phyloP scores from a whole-genome alignment of 2,888 invertebrate species.

The Unio pictorum region DNA sequence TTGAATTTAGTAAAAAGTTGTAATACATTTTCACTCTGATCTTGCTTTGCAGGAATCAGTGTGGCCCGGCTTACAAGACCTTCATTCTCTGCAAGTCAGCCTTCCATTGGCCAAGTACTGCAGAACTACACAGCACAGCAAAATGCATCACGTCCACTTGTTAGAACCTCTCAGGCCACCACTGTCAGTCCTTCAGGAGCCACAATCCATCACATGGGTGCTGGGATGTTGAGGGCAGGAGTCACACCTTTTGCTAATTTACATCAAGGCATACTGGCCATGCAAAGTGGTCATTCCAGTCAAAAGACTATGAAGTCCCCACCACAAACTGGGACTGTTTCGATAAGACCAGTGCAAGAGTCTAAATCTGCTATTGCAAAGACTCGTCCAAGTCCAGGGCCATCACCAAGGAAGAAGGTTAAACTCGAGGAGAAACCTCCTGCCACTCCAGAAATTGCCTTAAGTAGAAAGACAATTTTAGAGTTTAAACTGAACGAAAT shows the following conservation, averaged over 20 bases:
- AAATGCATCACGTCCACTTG: slow-evolving; percentile 18
- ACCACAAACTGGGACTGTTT: no score
- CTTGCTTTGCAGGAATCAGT: no score
- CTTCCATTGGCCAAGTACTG: slow-evolving; percentile 17
- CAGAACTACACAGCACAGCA: slow-evolving; percentile 15
- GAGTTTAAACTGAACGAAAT: slow-evolving; percentile 51
- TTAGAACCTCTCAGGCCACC: slow-evolving; percentile 17
- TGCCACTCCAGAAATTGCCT: slow-evolving; percentile 58
- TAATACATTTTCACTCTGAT: no score
- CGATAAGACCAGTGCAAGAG: no score
- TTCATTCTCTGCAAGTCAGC: no score
- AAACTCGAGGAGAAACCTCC: slow-evolving; percentile 66
- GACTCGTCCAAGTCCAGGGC: slow-evolving; percentile 25
- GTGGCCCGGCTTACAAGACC: no score
- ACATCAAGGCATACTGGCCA: slow-evolving; percentile 28
- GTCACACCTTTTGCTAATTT: slow-evolving; percentile 54
- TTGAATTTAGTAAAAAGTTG: no score
- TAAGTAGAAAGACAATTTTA: slow-evolving; percentile 56
- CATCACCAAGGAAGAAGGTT: slow-evolving; percentile 59
- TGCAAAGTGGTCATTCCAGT: slow-evolving; percentile 21
- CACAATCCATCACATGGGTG: slow-evolving; percentile 64
- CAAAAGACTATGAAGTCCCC: slow-evolving; percentile 3
- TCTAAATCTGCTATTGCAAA: no score
- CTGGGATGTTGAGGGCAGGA: slow-evolving; percentile 46
- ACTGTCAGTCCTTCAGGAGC: slow-evolving; percentile 41